Evolutionary conservation across 2,888 invertebrate genomes (phyloP).

Genomic region (Yponomeuta malinellus): DNA sequence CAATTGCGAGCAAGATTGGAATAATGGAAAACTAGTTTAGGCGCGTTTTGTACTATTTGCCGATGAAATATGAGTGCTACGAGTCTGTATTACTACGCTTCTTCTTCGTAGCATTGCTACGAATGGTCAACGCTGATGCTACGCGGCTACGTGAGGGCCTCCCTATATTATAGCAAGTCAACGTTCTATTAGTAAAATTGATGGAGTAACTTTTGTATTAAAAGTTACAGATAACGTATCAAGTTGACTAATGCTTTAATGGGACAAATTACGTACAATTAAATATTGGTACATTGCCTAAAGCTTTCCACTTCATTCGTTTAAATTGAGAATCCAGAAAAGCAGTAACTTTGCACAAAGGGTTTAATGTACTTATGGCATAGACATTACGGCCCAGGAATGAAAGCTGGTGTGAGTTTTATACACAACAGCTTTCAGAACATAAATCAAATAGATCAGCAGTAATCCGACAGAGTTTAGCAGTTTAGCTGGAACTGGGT

Average conservation of each 20-base stretch:
- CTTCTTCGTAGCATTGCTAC: background rate
- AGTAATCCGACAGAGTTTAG: background rate
- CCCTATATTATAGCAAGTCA: no score
- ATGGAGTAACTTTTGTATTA: no score
- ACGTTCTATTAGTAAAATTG: no score
- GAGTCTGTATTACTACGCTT: background rate
- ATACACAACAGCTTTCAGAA: background rate
- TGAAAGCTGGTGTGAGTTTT: background rate
- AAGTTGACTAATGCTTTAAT: no score
- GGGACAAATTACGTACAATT: no score
- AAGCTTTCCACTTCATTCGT: no score
- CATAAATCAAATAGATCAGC: background rate
- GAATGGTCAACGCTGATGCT: background rate
- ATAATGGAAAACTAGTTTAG: background rate
- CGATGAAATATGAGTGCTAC: background rate
- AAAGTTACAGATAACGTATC: no score
- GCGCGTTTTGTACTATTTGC: background rate
- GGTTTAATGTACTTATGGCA: no score
- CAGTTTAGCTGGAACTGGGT: background rate
- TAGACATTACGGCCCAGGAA: no score
- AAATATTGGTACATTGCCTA: no score
- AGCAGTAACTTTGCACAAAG: no score
- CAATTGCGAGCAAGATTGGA: background rate
- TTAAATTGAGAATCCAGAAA: no score
- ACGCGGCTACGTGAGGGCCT: background rate